These are phyloP conservation scores for Leiothrix lutea DNA, from an alignment of 2,113 vertebrate genomes.

Conservation along the genomic window DNA sequence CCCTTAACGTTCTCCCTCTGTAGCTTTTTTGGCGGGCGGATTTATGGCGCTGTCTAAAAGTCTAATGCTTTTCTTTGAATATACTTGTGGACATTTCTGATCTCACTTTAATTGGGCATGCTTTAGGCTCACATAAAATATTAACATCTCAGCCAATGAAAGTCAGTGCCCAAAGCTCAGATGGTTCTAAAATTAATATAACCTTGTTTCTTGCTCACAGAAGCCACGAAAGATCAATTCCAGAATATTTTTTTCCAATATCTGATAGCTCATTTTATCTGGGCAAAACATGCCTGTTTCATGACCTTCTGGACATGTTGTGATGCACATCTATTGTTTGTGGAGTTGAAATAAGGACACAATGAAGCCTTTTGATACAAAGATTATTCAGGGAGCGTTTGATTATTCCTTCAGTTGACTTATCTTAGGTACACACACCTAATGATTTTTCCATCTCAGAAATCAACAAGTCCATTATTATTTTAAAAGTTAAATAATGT, in stretches of 20 bases:
- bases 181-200: slow-evolving; percentile 62
- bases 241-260: neutral
- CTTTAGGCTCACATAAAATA: slow-evolving; percentile 72
- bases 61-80: slow-evolving; percentile 60
- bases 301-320: slow-evolving; percentile 22
- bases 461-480: neutral
- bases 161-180: slow-evolving; percentile 64
- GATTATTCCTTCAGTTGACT: neutral
- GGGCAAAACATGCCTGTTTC: neutral
- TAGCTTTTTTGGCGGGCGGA: slow-evolving; percentile 18
- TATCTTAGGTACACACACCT: neutral
- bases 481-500: neutral
- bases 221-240: slow-evolving; percentile 61
- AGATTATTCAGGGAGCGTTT: neutral
- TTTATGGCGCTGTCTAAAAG: slow-evolving; percentile 50
- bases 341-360: slow-evolving; percentile 35
- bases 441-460: neutral
- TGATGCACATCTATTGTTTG: neutral
- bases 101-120: slow-evolving; percentile 68
- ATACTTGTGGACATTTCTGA: slow-evolving; percentile 68
- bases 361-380: neutral
- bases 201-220: slow-evolving; percentile 54
- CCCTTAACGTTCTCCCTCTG: slow-evolving; percentile 3
- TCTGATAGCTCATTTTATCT: slow-evolving; percentile 34
- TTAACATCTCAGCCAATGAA: slow-evolving; percentile 66